These are phyloP conservation scores for Drosophila robusta DNA, from an alignment of 2,888 invertebrate species.

Conservation along the genomic window DNA sequence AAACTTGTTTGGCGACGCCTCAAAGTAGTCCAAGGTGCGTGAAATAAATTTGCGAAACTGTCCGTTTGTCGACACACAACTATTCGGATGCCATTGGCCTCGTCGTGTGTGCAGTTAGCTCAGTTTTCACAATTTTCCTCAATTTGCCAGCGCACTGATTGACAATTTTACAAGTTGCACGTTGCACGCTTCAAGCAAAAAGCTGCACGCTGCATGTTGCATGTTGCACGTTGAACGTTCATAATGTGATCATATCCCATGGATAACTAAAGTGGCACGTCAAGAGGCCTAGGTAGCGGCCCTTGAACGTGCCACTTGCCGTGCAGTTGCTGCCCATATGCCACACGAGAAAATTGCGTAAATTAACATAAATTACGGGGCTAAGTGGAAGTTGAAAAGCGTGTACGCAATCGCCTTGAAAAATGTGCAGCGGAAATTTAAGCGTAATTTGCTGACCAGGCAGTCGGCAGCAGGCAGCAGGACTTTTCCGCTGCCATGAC, in stretches of 20 bases:
- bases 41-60: conserved; percentile 67
- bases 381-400: conserved; percentile 72
- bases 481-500: conserved; percentile 24
- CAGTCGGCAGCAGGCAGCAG: conserved; percentile 20
- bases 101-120: conserved; percentile 3
- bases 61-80: conserved; percentile 27
- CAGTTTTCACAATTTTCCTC: conserved; percentile 57
- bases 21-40: conserved; percentile 79
- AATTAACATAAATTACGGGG: conserved; percentile 74
- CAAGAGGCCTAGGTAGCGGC: conserved; percentile 8
- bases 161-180: conserved; percentile 29
- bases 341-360: conserved; percentile 68
- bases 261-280: conserved; percentile 31
- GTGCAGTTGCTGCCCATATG: conserved; percentile 23
- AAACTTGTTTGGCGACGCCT: conserved; percentile 70
- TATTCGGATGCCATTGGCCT: conserved; percentile 52
- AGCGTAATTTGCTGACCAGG: conserved; percentile 72
- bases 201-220: background rate
- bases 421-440: conserved; percentile 77
- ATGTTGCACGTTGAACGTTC: conserved; percentile 34
- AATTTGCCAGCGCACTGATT: conserved; percentile 27
- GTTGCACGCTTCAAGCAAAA: background rate
- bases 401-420: conserved; percentile 77
- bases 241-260: conserved; percentile 34
- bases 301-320: conserved; percentile 17